A percentile compares a stretch with the other conserved stretches of the same genome.
These are phyloP conservation scores for Anthoscopus minutus DNA, from an alignment of 2,113 vertebrate species.

Conservation along the genomic window DNA sequence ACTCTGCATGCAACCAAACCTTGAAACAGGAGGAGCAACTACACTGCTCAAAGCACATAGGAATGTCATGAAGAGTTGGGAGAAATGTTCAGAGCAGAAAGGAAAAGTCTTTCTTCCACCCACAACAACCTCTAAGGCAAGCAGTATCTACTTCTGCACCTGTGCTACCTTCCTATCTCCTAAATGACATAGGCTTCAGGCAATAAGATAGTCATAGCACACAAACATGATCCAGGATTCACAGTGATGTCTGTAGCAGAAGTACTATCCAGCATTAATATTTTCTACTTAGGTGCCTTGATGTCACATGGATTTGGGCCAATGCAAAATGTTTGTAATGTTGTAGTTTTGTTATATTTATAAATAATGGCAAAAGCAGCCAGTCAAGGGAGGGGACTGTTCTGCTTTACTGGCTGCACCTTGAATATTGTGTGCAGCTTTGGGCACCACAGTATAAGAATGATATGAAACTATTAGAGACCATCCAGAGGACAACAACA, in stretches of 20 bases:
- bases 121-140: background rate
- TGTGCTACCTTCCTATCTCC: background rate
- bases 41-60: background rate
- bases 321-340: background rate
- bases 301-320: background rate
- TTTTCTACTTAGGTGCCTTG: background rate
- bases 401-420: fast-evolving
- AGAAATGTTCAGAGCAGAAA: background rate
- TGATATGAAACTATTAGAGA: background rate
- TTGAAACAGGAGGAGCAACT: background rate
- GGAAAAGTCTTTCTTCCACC: background rate
- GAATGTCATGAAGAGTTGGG: background rate
- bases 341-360: background rate
- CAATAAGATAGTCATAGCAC: background rate
- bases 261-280: background rate
- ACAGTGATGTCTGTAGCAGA: background rate
- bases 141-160: background rate
- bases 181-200: background rate
- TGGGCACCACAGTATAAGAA: background rate
- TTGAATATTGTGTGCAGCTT: background rate
- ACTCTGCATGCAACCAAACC: background rate
- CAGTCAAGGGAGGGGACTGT: background rate
- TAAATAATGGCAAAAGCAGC: background rate
- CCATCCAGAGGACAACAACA: background rate
- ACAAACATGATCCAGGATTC: background rate